Evolutionary conservation across 1,140 invertebrate genomes (phyloP), one percentile per base, ranked within the genome.

Genomic region (Aphaenogaster ashmeadi): DNA sequence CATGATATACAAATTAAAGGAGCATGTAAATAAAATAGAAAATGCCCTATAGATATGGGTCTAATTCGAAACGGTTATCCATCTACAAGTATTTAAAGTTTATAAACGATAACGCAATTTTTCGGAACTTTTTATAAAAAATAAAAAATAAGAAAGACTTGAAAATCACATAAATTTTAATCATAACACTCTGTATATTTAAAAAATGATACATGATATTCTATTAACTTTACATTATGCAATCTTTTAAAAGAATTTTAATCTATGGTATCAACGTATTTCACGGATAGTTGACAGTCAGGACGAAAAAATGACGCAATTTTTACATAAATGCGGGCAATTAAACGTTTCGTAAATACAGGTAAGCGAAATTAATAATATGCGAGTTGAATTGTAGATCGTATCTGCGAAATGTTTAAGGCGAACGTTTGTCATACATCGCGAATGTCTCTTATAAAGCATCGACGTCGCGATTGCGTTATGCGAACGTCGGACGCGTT

Each of bases 391-490:
- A 11, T 66, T 38, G 33, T 50, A 62, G 38, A 62, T 27, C 41
- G 15, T 64, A 69, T 69, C 36, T 69, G 50, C 6, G 18, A 60
- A 36, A 56, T 58, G 38, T 83, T 71, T 38, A 72, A 58, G 27
- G 27, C 27, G 18, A 74, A 72, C 58, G 21, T 74, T 84, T 84
- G 56, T 50, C 69, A 50, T 60, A 54, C n/a, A 27, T n/a, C 7
- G 27, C 18, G 18, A 47, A 7, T 75, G 54, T 84, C 27, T 60
- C n/a, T 75, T 75, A 60, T 75, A 84, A 75, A 50, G 38, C n/a
- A 62, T 62, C n/a, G 21, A 74, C 41, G 27, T 83, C 69, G 33
- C 41, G 38, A 75, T 84, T 84, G 71, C 56, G 27, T 84, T 84
- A 84, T 44, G 41, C 36, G 80, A 72, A 41, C 27, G 67, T 72